Percentiles rank a stretch among this genome's conserved stretches.
phyloP scores from a whole-genome alignment of 2,113 vertebrate genomes.

The Camelus dromedarius region DNA sequence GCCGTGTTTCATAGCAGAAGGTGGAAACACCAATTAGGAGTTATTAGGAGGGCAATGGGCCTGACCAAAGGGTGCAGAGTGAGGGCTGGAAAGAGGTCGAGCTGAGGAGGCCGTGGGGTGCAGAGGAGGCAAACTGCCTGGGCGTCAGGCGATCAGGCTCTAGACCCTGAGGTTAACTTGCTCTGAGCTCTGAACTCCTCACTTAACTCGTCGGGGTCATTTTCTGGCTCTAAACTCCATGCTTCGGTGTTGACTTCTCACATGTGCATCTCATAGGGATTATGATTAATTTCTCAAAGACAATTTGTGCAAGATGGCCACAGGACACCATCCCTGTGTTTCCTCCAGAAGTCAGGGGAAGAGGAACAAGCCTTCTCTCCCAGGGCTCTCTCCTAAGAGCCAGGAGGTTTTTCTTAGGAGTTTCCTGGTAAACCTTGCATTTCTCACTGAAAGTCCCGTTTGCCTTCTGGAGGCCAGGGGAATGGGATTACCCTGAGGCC shows the following conservation, averaged over 20 bases:
- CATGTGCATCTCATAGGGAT: not conserved
- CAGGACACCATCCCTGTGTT: too few relatives aligned
- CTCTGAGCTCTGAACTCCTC: not conserved
- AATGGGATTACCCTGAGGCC: not conserved
- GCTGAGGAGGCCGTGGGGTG: accelerated
- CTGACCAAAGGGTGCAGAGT: not conserved
- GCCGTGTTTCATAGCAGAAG: not conserved
- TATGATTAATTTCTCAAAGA: not conserved
- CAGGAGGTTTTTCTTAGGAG: not conserved
- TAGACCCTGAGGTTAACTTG: not conserved
- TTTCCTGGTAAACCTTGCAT: not conserved
- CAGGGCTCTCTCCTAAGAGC: not conserved
- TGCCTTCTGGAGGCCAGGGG: not conserved
- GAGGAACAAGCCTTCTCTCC: not conserved
- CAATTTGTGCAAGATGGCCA: not conserved
- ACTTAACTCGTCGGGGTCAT: not conserved
- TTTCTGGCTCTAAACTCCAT: not conserved
- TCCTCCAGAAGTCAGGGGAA: not conserved
- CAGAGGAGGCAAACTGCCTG: not conserved
- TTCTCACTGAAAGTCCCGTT: not conserved
- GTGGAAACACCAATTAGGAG: not conserved
- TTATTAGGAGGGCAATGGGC: not conserved
- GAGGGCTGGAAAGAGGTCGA: not conserved
- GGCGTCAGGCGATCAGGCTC: not conserved
- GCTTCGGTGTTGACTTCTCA: not conserved